Base-by-base conservation (phyloP, 1,140 invertebrate species). In the Trinorchestia longiramus region DNA sequence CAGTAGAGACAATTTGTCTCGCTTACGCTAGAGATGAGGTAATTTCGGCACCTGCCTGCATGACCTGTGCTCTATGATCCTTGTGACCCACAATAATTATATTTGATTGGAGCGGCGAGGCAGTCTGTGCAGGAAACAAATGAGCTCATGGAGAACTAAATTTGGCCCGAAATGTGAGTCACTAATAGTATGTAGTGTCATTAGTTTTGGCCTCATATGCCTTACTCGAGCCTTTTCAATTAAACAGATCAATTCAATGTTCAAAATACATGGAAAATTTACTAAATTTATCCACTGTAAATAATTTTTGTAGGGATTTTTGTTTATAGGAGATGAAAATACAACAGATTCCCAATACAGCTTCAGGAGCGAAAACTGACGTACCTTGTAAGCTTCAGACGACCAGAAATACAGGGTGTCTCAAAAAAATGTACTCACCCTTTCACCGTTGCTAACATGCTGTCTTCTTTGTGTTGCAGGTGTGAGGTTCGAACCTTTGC, bases 1-100 rank as follows among this genome's bases (percentile, higher is more conserved):
- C 92, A 47, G 92, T 42, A 47, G 44, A 94, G 92, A 94, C 92
- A 94, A 94, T 94, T 47, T 94, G 92, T 94, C 92, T 94, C 47
- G 92, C 92, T 94, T 94, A 94, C 6, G 44, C 28, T 1, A 44
- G 92, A 4, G 44, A 94, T 47, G 92, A 47, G 92, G 92, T 94
- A 94, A 94, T 94, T 94, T 36, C 88, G 43, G 43, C 28, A 77
- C 62, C 62, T 77, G 62, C 1, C 62, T 77, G 11, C 15, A 77
- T 77, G 62, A 77, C 62, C 62, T 77, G 62, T 77, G 62, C 36
- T 77, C 36, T 77, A 77, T 36, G 62, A 77, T 36, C 62, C 62
- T 36, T 77, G 62, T 77, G 36, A 77, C 62, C 62, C 62, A 77
- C 62, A 23, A 77, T 77, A 77, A 36, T 77, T 77, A 19, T 77